Base-by-base conservation (phyloP, 2,888 invertebrate genomes). In the Sialis fuliginosa region DNA sequence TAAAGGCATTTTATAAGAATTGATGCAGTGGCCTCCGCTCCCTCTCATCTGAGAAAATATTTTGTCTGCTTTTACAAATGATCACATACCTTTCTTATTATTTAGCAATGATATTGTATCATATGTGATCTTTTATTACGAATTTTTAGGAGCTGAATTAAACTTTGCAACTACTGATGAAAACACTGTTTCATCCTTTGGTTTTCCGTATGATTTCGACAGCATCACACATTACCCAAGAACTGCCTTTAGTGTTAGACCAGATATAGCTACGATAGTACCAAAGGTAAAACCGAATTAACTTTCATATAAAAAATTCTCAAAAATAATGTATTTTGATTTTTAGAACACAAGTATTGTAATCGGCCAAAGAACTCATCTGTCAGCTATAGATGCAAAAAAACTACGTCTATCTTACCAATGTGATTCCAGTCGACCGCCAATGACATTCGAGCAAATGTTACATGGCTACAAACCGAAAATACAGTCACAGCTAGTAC, bases 91-190 rank as follows among this genome's bases (percentile, higher is more conserved):
- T 35, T 35, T 3, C 35, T 10, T 35, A 35, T 10, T 35, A 10
- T 9, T 35, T 35, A 22, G 22, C 22, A 22, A 22, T 22, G 4
- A 22, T 22, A 2, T 22, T 22, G 2, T 22, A 22, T n/a, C n/a
- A n/a, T n/a, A n/a, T n/a, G n/a, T n/a, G n/a, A n/a, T 22, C 22
- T 22, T 22, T 22, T 22, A 22, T 22, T 22, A 22, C 4, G 22
- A 22, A 22, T 22, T 22, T 22, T 22, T 22, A 22, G 22, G 22
- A 22, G 22, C 22, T 22, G 22, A 22, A 22, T 4, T 2, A 22
- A 63, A 65, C 47, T 64, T 65, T 33, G 54, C 57, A 44, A 57
- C 56, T 43, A 56, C 57, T 13, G 54, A 60, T 6, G 48, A 55
- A 7, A 13, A 44, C 7, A 44, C 54, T 33, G 48, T 52, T 22